These are phyloP conservation scores for Brotula barbata DNA, from an alignment of 2,797 vertebrate species.

Conservation along the genomic window DNA sequence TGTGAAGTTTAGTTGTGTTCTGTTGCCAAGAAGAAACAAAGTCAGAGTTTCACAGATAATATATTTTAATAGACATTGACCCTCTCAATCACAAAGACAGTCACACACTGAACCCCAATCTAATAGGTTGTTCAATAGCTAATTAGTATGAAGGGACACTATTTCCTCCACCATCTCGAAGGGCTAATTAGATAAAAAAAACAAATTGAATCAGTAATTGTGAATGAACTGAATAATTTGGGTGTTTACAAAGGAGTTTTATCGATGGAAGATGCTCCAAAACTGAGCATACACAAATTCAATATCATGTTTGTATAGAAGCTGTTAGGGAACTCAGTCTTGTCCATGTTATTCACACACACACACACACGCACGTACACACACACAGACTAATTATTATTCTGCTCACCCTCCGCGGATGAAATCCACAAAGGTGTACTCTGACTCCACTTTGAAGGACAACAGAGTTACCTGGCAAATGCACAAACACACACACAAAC, in stretches of 20 bases:
- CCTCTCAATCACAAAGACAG: constrained; percentile 10
- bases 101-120: constrained; percentile 1
- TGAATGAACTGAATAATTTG: constrained; percentile 51
- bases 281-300: constrained; percentile 25
- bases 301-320: constrained; percentile 3
- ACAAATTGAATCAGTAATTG: constrained; percentile 56
- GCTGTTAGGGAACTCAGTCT: constrained; percentile 26
- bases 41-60: constrained; percentile 7
- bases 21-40: constrained; percentile 61
- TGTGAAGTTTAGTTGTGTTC: constrained; percentile 97
- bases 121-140: constrained; percentile 28
- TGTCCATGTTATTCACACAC: neutral
- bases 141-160: constrained; percentile 34
- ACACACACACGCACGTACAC: constrained; percentile 10
- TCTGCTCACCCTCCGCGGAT: constrained; percentile 94
- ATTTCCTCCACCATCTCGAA: constrained; percentile 31
- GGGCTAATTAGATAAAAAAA: constrained; percentile 53
- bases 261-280: constrained; percentile 6
- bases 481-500: constrained; percentile 26
- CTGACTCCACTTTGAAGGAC: constrained; percentile 95
- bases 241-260: constrained; percentile 38
- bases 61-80: constrained; percentile 1
- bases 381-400: constrained; percentile 53
- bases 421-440: constrained; percentile 97
- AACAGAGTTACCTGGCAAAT: constrained; percentile 89